These are phyloP conservation scores for Cephalophus harveyi DNA, from an alignment of 2,113 vertebrate genomes.

Conservation along the genomic window DNA sequence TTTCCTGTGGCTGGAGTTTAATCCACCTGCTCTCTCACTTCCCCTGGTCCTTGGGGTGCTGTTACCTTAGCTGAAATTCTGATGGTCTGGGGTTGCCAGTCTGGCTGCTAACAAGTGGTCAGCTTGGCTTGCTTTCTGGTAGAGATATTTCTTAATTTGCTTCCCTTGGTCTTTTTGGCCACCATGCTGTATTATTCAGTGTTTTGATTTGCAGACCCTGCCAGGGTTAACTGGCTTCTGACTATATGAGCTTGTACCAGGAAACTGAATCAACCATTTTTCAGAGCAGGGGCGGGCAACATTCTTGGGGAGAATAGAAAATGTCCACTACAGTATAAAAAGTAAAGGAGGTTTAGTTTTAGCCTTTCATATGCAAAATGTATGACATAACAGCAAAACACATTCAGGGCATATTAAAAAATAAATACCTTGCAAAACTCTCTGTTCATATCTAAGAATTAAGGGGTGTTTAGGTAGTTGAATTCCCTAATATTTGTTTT, in stretches of 20 bases:
- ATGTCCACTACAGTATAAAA: conserved; percentile 58
- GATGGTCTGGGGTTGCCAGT: neutral
- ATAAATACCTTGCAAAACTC: conserved; percentile 67
- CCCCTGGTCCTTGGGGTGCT: neutral
- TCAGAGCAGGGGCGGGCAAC: neutral
- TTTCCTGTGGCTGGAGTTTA: neutral
- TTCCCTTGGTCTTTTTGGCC: neutral
- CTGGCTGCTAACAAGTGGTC: neutral
- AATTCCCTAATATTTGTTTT: no score
- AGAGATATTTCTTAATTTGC: neutral
- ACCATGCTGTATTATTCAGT: neutral
- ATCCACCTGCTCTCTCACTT: neutral
- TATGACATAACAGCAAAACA: conserved; percentile 53
- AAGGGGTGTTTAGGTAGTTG: conserved; percentile 58
- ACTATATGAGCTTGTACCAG: neutral
- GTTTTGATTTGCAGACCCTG: conserved; percentile 5
- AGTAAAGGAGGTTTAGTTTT: conserved; percentile 45
- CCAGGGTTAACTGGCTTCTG: conserved; percentile 1
- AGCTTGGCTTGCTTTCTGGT: neutral
- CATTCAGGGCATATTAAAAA: conserved; percentile 67
- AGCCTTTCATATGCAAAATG: conserved; percentile 50
- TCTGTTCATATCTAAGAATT: conserved; percentile 61
- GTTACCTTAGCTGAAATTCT: neutral
- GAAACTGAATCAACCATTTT: conserved; percentile 28
- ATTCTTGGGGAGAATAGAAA: conserved; percentile 40